Evolutionary conservation across 2,888 invertebrate species (phyloP).

Genomic region (Ligdia adustata): DNA sequence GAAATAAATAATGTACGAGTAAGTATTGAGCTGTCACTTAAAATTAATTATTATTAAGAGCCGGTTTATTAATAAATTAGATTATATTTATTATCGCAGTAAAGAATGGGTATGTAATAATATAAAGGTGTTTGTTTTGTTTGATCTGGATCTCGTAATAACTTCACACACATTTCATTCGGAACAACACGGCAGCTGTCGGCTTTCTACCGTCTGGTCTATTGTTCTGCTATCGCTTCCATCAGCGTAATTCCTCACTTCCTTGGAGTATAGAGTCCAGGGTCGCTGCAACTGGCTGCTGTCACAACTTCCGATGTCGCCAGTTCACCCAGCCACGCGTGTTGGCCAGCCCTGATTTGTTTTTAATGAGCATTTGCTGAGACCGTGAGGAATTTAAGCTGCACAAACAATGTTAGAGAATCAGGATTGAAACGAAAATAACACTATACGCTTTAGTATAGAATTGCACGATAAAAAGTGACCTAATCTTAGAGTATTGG

Average conservation of each 20-base stretch:
- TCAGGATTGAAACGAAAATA: too few species aligned
- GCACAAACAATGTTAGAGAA: too few species aligned
- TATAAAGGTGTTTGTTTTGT: slow-evolving; percentile 7
- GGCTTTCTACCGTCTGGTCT: slow-evolving; percentile 19
- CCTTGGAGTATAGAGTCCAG: slow-evolving; percentile 31
- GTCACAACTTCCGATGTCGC: slow-evolving; percentile 56
- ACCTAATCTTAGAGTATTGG: too few species aligned
- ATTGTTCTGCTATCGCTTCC: slow-evolving; percentile 32
- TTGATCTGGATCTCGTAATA: slow-evolving; percentile 9
- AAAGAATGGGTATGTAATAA: slow-evolving; percentile 1
- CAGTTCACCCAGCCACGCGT: slow-evolving; percentile 47
- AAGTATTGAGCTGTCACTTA: slow-evolving; percentile 1
- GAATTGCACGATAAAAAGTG: too few species aligned
- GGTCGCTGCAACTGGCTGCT: slow-evolving; percentile 33
- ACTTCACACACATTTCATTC: slow-evolving; percentile 22
- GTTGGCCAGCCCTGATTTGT: slow-evolving; percentile 39
- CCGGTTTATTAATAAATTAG: neutral
- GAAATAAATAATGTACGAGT: neutral
- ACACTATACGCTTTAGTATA: too few species aligned
- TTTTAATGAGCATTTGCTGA: slow-evolving; percentile 33
- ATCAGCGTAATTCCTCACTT: slow-evolving; percentile 23
- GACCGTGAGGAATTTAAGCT: neutral
- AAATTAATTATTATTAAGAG: slow-evolving; percentile 1
- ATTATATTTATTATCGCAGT: neutral
- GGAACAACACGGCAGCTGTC: slow-evolving; percentile 22